Percentiles rank a stretch among this genome's conserved stretches.
Conservation (phyloP, 2,113 vertebrate species). For the Recurvirostra avosetta region DNA sequence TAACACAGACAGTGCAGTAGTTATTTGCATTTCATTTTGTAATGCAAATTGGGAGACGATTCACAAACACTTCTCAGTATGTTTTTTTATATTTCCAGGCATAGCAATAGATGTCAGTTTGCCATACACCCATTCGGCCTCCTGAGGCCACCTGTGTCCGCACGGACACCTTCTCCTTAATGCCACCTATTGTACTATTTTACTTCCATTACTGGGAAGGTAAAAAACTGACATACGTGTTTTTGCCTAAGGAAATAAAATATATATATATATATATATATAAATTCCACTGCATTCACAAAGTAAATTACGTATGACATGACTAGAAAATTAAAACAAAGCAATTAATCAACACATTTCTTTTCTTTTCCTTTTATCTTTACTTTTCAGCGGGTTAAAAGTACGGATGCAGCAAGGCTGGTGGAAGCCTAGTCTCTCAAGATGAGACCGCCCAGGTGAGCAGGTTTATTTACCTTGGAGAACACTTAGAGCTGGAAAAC, state of each 20-base stretch:
- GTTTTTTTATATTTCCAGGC: conserved; percentile 73
- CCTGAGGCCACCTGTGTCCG: neutral
- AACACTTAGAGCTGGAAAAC: neutral
- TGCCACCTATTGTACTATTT: neutral
- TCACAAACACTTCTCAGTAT: conserved; percentile 58
- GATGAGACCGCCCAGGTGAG: neutral
- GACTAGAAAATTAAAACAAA: conserved; percentile 37
- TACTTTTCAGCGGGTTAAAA: neutral
- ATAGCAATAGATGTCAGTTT: conserved; percentile 71
- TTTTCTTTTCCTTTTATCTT: conserved; percentile 60
- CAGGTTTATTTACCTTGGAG: neutral
- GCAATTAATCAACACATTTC: conserved; percentile 19
- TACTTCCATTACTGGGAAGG: neutral
- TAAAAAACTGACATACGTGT: conserved; percentile 62
- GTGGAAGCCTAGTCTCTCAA: neutral
- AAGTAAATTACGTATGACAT: conserved; percentile 38
- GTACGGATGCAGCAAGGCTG: neutral
- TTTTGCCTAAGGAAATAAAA: conserved; percentile 73
- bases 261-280: neutral
- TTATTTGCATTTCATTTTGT: conserved; percentile 74
- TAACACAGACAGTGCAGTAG: conserved; percentile 48
- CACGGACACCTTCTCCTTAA: neutral
- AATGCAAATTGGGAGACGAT: conserved; percentile 76
- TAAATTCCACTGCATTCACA: conserved; percentile 43
- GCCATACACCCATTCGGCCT: neutral